Percentiles rank a stretch among this genome's conserved stretches.
These are phyloP conservation scores for Halcyon smyrnensis DNA, from an alignment of 2,797 vertebrate species.

Conservation along the genomic window DNA sequence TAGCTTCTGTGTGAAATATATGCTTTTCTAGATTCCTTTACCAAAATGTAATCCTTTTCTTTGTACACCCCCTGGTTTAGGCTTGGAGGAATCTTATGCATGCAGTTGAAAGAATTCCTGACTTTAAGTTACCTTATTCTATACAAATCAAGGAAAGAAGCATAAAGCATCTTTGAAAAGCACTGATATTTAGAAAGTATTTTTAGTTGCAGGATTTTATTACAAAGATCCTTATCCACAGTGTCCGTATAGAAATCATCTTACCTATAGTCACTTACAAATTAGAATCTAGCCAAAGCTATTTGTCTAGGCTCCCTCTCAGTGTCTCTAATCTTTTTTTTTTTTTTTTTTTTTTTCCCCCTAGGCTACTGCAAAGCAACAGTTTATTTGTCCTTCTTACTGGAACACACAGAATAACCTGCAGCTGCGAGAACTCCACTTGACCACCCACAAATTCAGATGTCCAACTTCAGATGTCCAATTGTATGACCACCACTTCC, in stretches of 20 bases:
- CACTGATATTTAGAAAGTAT: neutral
- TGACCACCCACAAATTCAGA: neutral
- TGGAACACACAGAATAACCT: neutral
- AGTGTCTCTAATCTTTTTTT: neutral
- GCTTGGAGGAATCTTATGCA: neutral
- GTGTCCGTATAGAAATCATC: neutral
- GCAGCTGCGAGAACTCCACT: neutral
- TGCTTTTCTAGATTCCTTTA: neutral
- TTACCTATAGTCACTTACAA: neutral
- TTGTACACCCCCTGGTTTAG: neutral
- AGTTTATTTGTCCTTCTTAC: neutral
- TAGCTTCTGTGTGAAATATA: neutral
- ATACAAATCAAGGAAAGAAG: neutral
- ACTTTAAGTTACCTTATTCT: neutral
- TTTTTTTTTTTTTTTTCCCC: neutral
- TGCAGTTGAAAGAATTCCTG: neutral
- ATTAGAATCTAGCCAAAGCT: neutral
- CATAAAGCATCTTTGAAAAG: neutral
- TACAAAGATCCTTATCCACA: neutral
- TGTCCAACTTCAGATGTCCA: neutral
- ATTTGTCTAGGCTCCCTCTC: neutral
- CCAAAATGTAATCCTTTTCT: neutral
- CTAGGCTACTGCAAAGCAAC: neutral
- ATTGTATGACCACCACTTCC: neutral
- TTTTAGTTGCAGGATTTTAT: neutral